Conservation (phyloP, 2,888 invertebrate genomes). For the Drosophila affinis region DNA sequence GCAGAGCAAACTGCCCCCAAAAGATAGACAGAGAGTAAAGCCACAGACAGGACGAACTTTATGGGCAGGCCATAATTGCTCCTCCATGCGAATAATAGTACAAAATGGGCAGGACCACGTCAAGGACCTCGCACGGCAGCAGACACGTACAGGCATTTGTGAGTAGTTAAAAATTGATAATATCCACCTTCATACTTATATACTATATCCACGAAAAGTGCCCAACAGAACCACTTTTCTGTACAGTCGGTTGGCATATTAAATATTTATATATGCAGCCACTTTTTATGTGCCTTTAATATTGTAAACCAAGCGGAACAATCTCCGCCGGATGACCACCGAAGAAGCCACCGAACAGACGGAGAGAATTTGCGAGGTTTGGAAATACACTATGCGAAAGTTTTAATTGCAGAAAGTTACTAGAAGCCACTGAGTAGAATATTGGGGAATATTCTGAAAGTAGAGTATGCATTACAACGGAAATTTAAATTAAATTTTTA, state of each 20-base stretch:
- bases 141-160: constrained; percentile 37
- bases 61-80: constrained; percentile 51
- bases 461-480: too few species aligned
- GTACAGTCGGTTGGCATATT: background rate
- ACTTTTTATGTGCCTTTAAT: constrained; percentile 23
- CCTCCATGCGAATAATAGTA: constrained; percentile 52
- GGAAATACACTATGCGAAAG: background rate
- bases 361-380: background rate
- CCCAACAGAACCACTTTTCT: background rate
- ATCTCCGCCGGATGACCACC: background rate
- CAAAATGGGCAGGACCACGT: constrained; percentile 17
- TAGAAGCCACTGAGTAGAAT: background rate
- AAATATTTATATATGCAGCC: constrained; percentile 22
- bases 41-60: constrained; percentile 43
- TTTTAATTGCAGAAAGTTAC: background rate
- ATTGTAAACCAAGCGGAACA: constrained; percentile 1
- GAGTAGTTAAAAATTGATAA: constrained; percentile 56
- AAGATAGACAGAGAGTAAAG: constrained; percentile 25
- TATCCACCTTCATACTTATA: constrained; percentile 2
- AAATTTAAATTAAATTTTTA: too few species aligned
- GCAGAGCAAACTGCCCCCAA: constrained; percentile 30
- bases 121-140: constrained; percentile 8
- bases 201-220: constrained; percentile 2
- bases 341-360: constrained; percentile 2
- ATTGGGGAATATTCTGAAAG: background rate